Base-by-base conservation (phyloP, 2,888 invertebrate species). In the Mythimna lalbum region DNA sequence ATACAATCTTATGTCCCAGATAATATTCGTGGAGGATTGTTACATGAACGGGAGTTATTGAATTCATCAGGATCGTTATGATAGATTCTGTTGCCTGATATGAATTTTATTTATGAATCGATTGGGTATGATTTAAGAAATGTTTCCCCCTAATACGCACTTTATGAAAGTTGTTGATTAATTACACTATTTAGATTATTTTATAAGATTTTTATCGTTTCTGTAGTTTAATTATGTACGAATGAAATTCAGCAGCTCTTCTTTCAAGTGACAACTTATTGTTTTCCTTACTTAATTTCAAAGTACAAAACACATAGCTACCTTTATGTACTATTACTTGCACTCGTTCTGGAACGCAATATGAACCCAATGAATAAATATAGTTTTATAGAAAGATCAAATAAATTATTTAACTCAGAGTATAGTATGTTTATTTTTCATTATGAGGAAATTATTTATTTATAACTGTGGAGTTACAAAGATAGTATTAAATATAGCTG, bases 291-390 rank as follows among this genome's bases (percentile, higher is more conserved):
- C 93, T 94, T 94, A 93, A 92, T 95, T 94, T 93, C 92, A 92
- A 95, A 95, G 95, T 95, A 95, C 95, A 95, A 95, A 95, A 91
- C 89, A 83, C 86, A 91, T 93, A 93, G 90, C 91, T 93, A 93
- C 92, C 89, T 89, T 89, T 89, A 87, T 87, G 87, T 86, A 83
- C 86, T 90, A 86, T 89, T 87, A 88, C 88, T 75, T 85, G 84
- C 86, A 82, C 82, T 88, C 89, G 90, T 90, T 92, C 93, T 90
- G 92, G 90, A 91, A 90, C 87, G 87, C 88, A 89, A 86, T 90
- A 89, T 86, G 84, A 81, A 86, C 90, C 90, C 91, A 87, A 90
- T 90, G 76, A 84, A 82, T 78, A 76, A 75, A 76, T 82, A 92
- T 91, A 90, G 89, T 86, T 90, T 90, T 89, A 90, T 90, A 91